Evolutionary conservation across 2,888 invertebrate species (phyloP).

Genomic region (Drosophila fungiperda): DNA sequence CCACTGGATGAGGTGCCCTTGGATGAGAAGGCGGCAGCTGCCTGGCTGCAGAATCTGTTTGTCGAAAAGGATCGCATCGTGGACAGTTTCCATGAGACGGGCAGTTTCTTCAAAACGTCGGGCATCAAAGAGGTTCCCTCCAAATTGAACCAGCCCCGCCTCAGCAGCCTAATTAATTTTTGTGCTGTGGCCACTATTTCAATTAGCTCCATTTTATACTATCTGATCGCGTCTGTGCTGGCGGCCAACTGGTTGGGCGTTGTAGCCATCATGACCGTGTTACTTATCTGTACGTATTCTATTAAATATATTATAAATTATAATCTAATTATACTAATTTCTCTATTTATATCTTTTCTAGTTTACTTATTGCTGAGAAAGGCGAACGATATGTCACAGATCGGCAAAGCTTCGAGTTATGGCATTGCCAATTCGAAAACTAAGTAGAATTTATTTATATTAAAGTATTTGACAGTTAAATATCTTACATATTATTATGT

Average conservation of each 20-base stretch:
- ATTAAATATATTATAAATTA: background rate
- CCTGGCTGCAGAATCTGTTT: conserved; percentile 93
- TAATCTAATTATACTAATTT: background rate
- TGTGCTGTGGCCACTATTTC: conserved; percentile 87
- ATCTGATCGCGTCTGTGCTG: conserved; percentile 46
- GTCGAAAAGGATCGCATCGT: conserved; percentile 89
- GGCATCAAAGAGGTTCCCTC: conserved; percentile 88
- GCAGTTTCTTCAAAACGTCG: conserved; percentile 92
- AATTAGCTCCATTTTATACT: conserved; percentile 38
- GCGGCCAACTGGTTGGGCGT: conserved; percentile 57
- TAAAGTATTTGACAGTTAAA: background rate
- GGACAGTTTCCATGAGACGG: conserved; percentile 85
- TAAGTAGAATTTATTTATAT: conserved; percentile 19
- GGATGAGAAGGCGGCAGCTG: conserved; percentile 89
- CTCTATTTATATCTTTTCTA: conserved; percentile 6
- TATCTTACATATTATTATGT: background rate
- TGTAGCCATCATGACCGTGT: conserved; percentile 12
- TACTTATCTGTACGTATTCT: conserved; percentile 43
- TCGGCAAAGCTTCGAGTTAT: conserved; percentile 59
- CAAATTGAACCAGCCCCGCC: conserved; percentile 87
- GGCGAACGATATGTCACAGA: conserved; percentile 55
- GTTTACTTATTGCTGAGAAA: conserved; percentile 46
- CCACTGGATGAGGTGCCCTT: conserved; percentile 92
- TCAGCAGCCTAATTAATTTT: conserved; percentile 89
- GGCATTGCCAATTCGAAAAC: conserved; percentile 42